These are phyloP conservation scores for Eilema caniola DNA, from an alignment of 2,888 invertebrate species.

Conservation along the genomic window DNA sequence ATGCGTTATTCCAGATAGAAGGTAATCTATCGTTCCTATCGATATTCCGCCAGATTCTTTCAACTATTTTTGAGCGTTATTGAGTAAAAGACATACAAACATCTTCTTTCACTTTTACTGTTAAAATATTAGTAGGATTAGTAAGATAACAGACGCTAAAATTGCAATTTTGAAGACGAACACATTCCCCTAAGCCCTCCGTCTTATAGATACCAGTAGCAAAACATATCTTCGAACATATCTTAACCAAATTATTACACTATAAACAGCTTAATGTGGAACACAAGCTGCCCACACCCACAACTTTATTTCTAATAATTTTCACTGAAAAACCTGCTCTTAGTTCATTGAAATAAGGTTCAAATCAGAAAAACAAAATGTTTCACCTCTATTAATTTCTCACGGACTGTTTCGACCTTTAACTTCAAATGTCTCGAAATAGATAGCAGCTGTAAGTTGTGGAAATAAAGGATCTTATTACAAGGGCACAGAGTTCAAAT, in stretches of 20 bases:
- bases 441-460: slow-evolving; percentile 17
- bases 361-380: not conserved
- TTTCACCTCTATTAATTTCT: slow-evolving; percentile 29
- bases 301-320: slow-evolving; percentile 16
- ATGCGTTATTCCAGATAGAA: no score
- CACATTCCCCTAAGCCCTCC: not conserved
- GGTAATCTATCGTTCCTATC: no score
- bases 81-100: no score
- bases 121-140: no score
- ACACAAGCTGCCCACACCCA: slow-evolving; percentile 27
- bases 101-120: no score
- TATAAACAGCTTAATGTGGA: slow-evolving; percentile 38
- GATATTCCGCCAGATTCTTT: no score
- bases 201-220: not conserved
- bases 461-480: slow-evolving; percentile 27
- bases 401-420: slow-evolving; percentile 41
- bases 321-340: slow-evolving; percentile 10
- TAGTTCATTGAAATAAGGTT: fast-evolving
- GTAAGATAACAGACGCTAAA: not conserved
- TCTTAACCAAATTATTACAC: slow-evolving; percentile 27
- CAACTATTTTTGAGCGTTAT: no score
- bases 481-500: slow-evolving; percentile 30
- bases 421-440: slow-evolving; percentile 37
- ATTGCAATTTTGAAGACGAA: not conserved
- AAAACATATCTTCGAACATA: slow-evolving; percentile 26